A percentile compares a stretch with the other conserved stretches of the same genome.
Conservation (phyloP, 2,113 vertebrate genomes). For the Nematolebias whitei region DNA sequence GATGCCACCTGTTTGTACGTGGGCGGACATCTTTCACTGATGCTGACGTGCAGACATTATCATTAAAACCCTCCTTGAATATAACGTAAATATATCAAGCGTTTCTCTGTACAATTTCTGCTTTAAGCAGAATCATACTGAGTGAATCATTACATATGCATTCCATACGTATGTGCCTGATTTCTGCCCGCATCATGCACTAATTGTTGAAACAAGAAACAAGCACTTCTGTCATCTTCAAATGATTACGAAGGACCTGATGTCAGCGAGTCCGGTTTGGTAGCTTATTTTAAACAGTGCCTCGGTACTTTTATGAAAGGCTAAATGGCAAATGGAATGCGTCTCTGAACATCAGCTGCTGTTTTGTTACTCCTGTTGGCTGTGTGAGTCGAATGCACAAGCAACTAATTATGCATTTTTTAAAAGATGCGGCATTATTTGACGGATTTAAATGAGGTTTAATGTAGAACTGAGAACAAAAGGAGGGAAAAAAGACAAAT, state of each 20-base stretch:
- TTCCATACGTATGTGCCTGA: conserved; percentile 1
- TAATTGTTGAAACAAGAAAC: conserved; percentile 8
- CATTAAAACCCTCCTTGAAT: conserved; percentile 20
- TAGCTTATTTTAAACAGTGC: conserved; percentile 4
- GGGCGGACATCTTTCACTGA: conserved; percentile 38
- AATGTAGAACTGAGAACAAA: conserved; percentile 19
- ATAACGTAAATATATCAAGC: conserved; percentile 5
- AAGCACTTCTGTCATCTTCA: conserved; percentile 13
- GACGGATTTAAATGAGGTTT: conserved; percentile 22
- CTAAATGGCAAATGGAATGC: conserved; percentile 22
- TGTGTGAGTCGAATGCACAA: not conserved
- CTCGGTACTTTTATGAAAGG: conserved; percentile 3
- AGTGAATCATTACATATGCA: conserved; percentile 17
- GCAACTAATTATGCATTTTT: conserved; percentile 17
- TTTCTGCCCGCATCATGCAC: conserved; percentile 6
- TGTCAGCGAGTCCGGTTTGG: conserved; percentile 11
- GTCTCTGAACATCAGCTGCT: conserved; percentile 17
- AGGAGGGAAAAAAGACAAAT: conserved; percentile 4
- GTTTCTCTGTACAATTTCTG: conserved; percentile 1
- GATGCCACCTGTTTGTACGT: conserved; percentile 49
- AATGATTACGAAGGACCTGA: not conserved
- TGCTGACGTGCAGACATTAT: conserved; percentile 33
- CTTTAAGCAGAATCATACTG: conserved; percentile 21
- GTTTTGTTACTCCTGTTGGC: conserved; percentile 21
- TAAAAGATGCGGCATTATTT: conserved; percentile 13